Percentiles rank a stretch among this genome's conserved stretches.
Evolutionary conservation across 2,888 invertebrate species (phyloP).

Genomic region (Ectropis crepuscularia): DNA sequence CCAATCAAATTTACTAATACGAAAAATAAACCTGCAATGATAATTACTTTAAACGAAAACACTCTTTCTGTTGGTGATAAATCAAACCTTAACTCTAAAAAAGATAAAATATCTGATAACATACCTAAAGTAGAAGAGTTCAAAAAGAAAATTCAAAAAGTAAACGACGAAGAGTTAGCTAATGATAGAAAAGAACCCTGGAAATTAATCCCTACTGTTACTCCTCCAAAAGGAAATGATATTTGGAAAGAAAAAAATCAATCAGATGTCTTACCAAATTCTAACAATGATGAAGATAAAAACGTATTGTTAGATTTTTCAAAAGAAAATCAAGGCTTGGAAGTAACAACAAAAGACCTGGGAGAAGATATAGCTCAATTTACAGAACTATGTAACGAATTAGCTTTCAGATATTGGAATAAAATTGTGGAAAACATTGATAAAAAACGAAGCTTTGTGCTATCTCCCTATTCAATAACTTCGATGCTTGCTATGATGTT

Average conservation of each 20-base stretch:
- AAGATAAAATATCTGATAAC: constrained; percentile 51
- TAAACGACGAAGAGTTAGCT: constrained; percentile 73
- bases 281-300: constrained; percentile 62
- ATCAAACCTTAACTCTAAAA: constrained; percentile 40
- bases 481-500: constrained; percentile 96
- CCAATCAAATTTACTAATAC: constrained; percentile 11
- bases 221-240: constrained; percentile 77
- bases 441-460: constrained; percentile 89
- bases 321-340: constrained; percentile 87
- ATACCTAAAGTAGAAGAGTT: constrained; percentile 75
- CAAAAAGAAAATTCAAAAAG: constrained; percentile 79
- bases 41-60: constrained; percentile 42
- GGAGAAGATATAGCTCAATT: constrained; percentile 92
- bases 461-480: constrained; percentile 94
- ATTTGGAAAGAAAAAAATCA: constrained; percentile 69
- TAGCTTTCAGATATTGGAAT: constrained; percentile 93
- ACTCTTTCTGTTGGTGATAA: constrained; percentile 43
- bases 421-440: constrained; percentile 89
- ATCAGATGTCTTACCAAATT: constrained; percentile 54
- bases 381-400: constrained; percentile 91
- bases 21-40: constrained; percentile 34
- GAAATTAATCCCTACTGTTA: constrained; percentile 85
- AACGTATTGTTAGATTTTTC: constrained; percentile 72
- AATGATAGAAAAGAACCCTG: constrained; percentile 78
- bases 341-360: constrained; percentile 89